phyloP scores from a whole-genome alignment of 1,140 invertebrate genomes.

The Macrostomum lignano region DNA sequence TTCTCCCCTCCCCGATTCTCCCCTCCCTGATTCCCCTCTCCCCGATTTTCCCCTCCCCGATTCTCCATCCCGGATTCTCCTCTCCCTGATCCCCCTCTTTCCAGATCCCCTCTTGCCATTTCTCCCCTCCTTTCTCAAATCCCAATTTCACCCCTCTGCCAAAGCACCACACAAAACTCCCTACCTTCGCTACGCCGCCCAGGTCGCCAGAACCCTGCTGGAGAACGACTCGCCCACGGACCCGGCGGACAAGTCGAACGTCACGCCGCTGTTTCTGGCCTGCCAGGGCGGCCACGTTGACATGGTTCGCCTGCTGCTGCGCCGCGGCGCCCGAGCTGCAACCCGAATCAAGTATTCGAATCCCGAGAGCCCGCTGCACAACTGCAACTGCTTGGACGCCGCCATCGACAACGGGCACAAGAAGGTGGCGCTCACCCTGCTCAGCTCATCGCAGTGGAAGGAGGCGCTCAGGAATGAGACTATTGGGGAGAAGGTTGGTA shows the following conservation, averaged over 20 bases:
- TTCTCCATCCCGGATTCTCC: too few species aligned
- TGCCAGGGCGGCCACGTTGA: slow-evolving; percentile 19
- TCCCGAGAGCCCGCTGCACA: slow-evolving; percentile 6
- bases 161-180: too few species aligned
- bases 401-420: slow-evolving; percentile 25
- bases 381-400: slow-evolving; percentile 29
- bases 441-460: slow-evolving; percentile 25
- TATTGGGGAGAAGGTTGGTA: too few species aligned
- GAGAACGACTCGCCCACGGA: slow-evolving; percentile 25
- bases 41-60: too few species aligned
- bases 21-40: too few species aligned
- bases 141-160: too few species aligned
- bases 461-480: slow-evolving; percentile 24
- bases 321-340: slow-evolving; percentile 13
- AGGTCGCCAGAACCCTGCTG: slow-evolving; percentile 22
- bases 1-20: too few species aligned
- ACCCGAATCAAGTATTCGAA: too few species aligned
- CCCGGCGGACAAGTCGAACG: slow-evolving; percentile 28
- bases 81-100: too few species aligned
- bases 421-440: slow-evolving; percentile 23
- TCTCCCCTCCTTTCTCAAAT: too few species aligned
- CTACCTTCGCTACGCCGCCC: too few species aligned
- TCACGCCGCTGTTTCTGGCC: slow-evolving; percentile 27
- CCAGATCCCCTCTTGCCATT: too few species aligned
- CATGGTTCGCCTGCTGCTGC: slow-evolving; percentile 22